Evolutionary conservation across 2,888 invertebrate genomes (phyloP), one percentile per base, ranked within the genome.

Genomic region (Aromia moschata): DNA sequence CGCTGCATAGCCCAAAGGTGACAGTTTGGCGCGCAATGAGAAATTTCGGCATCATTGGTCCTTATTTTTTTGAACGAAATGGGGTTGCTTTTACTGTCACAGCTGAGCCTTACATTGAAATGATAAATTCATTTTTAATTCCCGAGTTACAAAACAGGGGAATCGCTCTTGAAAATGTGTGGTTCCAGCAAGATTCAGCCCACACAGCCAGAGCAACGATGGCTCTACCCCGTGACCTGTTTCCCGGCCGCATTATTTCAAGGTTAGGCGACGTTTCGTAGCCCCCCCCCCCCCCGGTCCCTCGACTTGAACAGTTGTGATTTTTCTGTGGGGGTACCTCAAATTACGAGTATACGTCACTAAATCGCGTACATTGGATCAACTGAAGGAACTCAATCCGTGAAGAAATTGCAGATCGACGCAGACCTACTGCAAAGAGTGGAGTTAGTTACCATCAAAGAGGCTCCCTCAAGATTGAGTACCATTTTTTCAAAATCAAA

Each of bases 31-130:
- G 54, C 17, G 56, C 44, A 37, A 56, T 56, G 17, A 25, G 30
- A 11, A 36, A 20, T n/a, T 31, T 45, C 15, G 43, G 49, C 12
- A 16, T 47, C 11, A 62, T 62, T 18, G 64, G 58, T 17, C 71
- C 72, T 46, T 70, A 41, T 70, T 72, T 65, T 67, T 51, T 51
- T 56, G 41, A 40, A 33, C 16, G 51, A 31, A 51, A 51, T 51
- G 43, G 56, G 44, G 45, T 55, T 10, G 45, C 55, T 30, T 45
- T 37, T 55, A 55, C 55, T 4, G 45, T 55, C 14, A 55, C 45
- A 37, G 44, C 55, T 46, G 37, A 55, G 31, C 45, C 30, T 25
- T 55, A 45, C 46, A 55, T 55, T 41, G 4, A 53, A 15, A 53
- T 53, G 41, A 9, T 53, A 17, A 41, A 53, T 11, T 43, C 41